phyloP scores from a whole-genome alignment of 2,113 vertebrate species.

The Synodontis membranacea region DNA sequence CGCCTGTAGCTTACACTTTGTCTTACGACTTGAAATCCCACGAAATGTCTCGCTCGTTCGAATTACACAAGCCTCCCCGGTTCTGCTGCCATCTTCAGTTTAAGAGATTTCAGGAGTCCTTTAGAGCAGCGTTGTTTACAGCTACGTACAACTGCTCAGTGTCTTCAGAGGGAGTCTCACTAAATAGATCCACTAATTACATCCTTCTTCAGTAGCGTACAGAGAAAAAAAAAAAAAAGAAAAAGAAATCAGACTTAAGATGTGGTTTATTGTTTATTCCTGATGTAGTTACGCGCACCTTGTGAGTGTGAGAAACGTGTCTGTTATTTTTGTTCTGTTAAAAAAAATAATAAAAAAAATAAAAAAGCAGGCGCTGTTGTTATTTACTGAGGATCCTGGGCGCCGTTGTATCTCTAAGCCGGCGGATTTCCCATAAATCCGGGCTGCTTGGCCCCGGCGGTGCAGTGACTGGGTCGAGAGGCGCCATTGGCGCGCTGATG shows the following conservation, averaged over 20 bases:
- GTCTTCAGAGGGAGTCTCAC: background rate
- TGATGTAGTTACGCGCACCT: background rate
- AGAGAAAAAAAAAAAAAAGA: background rate
- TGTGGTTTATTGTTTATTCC: background rate
- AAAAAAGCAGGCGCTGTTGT: conserved; percentile 54
- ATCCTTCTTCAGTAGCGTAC: background rate
- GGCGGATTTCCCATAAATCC: conserved; percentile 85
- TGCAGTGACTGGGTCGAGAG: conserved; percentile 57
- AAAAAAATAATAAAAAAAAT: conserved; percentile 20
- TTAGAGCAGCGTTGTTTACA: conserved; percentile 12
- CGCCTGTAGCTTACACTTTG: background rate
- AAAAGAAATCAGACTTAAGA: background rate
- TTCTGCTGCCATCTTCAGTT: conserved; percentile 4
- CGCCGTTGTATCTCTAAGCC: conserved; percentile 78
- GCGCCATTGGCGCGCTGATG: conserved; percentile 86
- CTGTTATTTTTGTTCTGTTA: conserved; percentile 17
- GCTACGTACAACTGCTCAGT: background rate
- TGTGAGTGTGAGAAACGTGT: background rate
- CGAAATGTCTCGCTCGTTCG: background rate
- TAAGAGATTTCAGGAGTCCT: background rate
- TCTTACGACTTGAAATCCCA: background rate
- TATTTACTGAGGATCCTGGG: conserved; percentile 77
- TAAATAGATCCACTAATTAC: conserved; percentile 10
- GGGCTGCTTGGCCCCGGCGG: conserved; percentile 73
- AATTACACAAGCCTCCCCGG: background rate